Evolutionary conservation across 2,797 vertebrate genomes (phyloP).

Genomic region (Gallinago stenura): DNA sequence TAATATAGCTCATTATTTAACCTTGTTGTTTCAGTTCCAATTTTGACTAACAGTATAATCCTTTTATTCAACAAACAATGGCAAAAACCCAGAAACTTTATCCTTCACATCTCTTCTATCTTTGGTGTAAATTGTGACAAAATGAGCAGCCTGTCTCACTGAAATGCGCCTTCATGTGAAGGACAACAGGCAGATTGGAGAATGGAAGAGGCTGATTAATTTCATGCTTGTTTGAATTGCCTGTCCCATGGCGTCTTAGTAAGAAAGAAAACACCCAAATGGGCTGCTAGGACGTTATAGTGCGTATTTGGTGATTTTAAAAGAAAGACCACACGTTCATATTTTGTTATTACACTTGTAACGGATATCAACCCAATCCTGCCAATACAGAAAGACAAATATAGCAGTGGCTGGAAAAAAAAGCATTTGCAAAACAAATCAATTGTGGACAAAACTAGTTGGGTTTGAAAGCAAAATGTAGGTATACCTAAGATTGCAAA

Average conservation of each 20-base stretch:
- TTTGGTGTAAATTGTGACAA: neutral
- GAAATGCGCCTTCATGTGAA: neutral
- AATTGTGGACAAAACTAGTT: neutral
- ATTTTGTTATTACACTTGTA: neutral
- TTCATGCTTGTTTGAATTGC: neutral
- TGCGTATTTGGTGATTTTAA: neutral
- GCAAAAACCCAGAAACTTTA: neutral
- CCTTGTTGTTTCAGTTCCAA: neutral
- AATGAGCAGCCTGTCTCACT: neutral
- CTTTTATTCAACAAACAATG: neutral
- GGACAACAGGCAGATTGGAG: neutral
- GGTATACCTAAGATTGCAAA: neutral
- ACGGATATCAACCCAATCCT: neutral
- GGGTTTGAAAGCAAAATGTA: neutral
- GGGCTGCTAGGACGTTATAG: neutral
- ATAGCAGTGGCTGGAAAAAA: neutral
- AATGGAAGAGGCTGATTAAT: neutral
- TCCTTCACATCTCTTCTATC: neutral
- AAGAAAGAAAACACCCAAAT: neutral
- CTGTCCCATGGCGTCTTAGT: neutral
- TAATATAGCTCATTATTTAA: neutral
- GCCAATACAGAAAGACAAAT: neutral
- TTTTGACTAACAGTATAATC: neutral
- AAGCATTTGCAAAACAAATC: neutral
- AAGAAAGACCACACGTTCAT: neutral